Base-by-base conservation (phyloP, 2,113 vertebrate species). In the Brachionichthys hirsutus region DNA sequence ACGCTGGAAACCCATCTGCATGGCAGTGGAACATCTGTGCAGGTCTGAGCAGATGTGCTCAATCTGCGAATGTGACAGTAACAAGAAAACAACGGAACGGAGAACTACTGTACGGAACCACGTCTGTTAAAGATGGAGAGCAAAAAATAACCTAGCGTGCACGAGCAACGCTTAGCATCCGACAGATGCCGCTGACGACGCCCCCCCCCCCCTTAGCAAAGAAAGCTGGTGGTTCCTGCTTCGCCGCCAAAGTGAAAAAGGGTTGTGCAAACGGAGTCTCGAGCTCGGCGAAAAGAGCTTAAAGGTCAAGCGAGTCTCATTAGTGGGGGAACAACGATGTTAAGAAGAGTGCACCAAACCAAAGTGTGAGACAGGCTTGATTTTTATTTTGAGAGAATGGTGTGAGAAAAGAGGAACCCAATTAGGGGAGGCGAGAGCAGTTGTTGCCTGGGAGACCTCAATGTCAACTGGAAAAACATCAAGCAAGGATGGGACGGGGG, bases 21-120 rank as follows among this genome's bases (percentile, higher is more conserved):
- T 3, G 9, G 38, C 48, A 19, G 9, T 19, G 9, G 12, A 67
- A 19, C 70, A 80, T 65, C 82, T 83, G 78, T 66, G 55, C 54
- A 55, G 16, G 49, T 68, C 48, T 44, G 41, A 70, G 67, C 71
- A 78, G 75, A 60, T 75, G 75, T 40, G 10, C 55, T 73, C 57
- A 77, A 75, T 82, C 69, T 82, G 67, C 68, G 64, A 70, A 19
- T 56, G 41, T 71, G 64, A 63, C 38, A 62, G 43, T 67, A 74
- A 73, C 60, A 67, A 57, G 36, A 49, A 72, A 57, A 38, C 60
- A 67, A 58, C 8, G 44, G 38, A 69, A 70, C 48, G 36, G 75
- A 44, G 68, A 75, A n/a, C n/a, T n/a, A n/a, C 70, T 75, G 64
- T 64, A 71, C 65, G 50, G 61, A 70, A 30, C 41, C 36, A 68